Evolutionary conservation across 2,113 vertebrate genomes (phyloP), one percentile per base, ranked within the genome.

Genomic region (Antechinus stuartii): DNA sequence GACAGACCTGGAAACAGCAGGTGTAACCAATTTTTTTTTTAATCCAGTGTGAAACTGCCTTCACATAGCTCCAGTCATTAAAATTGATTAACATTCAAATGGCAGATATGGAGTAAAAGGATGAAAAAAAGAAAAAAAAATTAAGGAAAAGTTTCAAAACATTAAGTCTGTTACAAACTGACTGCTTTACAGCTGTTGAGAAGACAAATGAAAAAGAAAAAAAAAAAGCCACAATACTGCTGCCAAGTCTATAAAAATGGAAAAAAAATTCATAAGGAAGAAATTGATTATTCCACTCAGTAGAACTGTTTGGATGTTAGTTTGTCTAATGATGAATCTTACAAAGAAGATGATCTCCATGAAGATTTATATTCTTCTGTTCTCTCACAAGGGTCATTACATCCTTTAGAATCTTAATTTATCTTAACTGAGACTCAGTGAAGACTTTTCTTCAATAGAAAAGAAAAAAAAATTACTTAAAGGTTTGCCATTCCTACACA

Each of bases 271-370:
- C 52, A 93, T 97, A 35, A 92, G 49, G 35, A 92, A 97, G 14
- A 90, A 98, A 97, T 94, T 54, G 94, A 92, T 97, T 97, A 95
- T 97, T 96, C 54, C 68, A 94, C 90, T 96, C 96, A 98, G 92
- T 56, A 96, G 92, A 94, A 46, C 76, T 93, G 55, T 93, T 92
- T 25, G 91, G 19, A 90, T 95, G 42, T 94, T 96, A 93, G 52
- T 94, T 96, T 96, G 91, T 93, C 68, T 46, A 95, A 50, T 55
- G 89, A 93, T 92, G 23, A 96, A 92, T 97, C 27, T 96, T 96
- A 84, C 91, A 94, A 26, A 35, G 30, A 26, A 94, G 61, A 42
- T 97, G 92, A 96, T 94, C 90, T 3, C 54, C 95, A 91, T 92
- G 92, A 97, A 97, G 50, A n/a, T 56, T 0, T 47, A 23, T n/a